A percentile compares a stretch with the other conserved stretches of the same genome.
Conservation (phyloP, 2,113 vertebrate genomes). For the Furnarius figulus region DNA sequence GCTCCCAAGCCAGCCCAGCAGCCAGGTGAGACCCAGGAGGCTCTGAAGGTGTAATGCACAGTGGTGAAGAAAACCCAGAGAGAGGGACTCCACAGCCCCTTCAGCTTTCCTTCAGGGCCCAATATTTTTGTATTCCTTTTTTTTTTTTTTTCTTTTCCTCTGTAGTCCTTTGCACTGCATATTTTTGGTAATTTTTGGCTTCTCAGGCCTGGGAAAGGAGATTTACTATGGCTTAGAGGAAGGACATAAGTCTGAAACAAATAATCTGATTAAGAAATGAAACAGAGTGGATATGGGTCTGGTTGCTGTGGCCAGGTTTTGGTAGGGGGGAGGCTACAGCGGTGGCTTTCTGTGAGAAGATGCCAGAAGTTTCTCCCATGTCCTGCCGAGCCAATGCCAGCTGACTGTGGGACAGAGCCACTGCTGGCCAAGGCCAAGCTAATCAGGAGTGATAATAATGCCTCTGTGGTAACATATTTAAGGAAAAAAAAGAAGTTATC, state of each 20-base stretch:
- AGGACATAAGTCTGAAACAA: not conserved
- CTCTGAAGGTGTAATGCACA: fast-evolving
- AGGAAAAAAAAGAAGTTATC: not conserved
- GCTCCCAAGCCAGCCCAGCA: not conserved
- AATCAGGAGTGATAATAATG: not conserved
- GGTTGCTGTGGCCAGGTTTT: not conserved
- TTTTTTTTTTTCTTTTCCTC: not conserved
- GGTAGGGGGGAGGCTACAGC: not conserved
- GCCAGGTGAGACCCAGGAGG: fast-evolving
- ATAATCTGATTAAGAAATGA: not conserved
- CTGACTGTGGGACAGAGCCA: not conserved
- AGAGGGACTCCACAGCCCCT: not conserved
- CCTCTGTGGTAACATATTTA: not conserved
- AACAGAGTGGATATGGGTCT: not conserved
- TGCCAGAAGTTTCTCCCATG: not conserved
- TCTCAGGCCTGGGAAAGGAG: not conserved
- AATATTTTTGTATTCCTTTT: no score
- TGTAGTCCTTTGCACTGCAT: not conserved
- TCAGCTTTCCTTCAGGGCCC: not conserved
- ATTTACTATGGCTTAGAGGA: not conserved
- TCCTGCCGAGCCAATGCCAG: not conserved
- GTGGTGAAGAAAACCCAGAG: not conserved
- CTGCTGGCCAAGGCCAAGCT: not conserved
- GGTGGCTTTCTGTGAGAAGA: not conserved
- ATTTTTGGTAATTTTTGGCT: not conserved